phyloP scores from a whole-genome alignment of 2,888 invertebrate species.

The Tiliacea aurago region DNA sequence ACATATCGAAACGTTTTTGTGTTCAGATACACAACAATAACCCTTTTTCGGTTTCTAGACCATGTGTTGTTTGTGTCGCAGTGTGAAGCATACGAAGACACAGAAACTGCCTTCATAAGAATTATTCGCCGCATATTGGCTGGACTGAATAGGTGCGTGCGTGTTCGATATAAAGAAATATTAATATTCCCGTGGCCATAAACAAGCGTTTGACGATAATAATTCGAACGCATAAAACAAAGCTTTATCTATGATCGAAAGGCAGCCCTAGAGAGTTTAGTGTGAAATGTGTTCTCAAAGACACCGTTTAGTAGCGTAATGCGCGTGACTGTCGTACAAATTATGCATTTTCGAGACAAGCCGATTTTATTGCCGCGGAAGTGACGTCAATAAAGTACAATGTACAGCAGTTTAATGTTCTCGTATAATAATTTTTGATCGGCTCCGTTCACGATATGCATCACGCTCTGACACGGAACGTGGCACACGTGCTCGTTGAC shows the following conservation, averaged over 20 bases:
- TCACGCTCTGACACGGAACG: constrained; percentile 79
- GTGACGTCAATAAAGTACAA: constrained; percentile 90
- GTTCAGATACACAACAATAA: constrained; percentile 59
- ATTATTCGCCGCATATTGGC: constrained; percentile 58
- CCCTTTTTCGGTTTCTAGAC: constrained; percentile 65
- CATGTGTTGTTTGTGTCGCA: constrained; percentile 57
- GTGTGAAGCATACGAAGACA: constrained; percentile 57
- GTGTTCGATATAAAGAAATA: constrained; percentile 85
- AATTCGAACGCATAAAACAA: constrained; percentile 89
- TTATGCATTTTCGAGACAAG: constrained; percentile 89
- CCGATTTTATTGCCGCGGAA: constrained; percentile 89
- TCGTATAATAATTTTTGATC: constrained; percentile 88
- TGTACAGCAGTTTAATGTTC: constrained; percentile 87
- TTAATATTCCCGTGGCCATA: constrained; percentile 86
- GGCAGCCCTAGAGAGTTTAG: constrained; percentile 85
- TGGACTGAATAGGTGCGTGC: constrained; percentile 79
- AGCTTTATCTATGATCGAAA: constrained; percentile 87
- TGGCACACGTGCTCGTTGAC: constrained; percentile 61
- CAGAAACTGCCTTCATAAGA: constrained; percentile 60
- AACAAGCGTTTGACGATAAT: constrained; percentile 87
- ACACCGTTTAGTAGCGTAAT: constrained; percentile 90
- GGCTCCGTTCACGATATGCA: constrained; percentile 82
- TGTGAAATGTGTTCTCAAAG: constrained; percentile 90
- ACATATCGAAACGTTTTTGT: constrained; percentile 66
- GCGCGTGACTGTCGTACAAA: constrained; percentile 90